Percentiles rank a stretch among this genome's conserved stretches.
These are phyloP conservation scores for Nebria salina DNA, from an alignment of 2,888 invertebrate species.

Conservation along the genomic window DNA sequence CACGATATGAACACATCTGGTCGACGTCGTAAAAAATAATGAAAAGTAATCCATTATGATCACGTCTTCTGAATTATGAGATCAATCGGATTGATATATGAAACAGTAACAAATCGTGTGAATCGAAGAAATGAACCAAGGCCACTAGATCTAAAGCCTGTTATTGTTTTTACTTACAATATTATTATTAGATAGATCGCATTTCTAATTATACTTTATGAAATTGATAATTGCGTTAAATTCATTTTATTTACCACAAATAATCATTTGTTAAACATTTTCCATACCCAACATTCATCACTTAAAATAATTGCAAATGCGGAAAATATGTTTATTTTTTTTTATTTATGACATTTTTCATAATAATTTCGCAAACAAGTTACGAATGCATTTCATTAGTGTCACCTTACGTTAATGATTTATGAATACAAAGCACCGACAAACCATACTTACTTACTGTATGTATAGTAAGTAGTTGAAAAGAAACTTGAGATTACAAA, in stretches of 20 bases:
- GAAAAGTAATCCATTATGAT: constrained; percentile 18
- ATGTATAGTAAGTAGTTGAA: background rate
- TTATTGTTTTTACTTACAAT: background rate
- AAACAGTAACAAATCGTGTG: constrained; percentile 7
- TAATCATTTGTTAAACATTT: too few species aligned
- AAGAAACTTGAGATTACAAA: background rate
- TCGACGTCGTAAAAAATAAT: background rate
- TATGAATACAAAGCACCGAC: background rate
- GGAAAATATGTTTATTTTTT: too few species aligned
- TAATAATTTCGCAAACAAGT: background rate
- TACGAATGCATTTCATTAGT: background rate
- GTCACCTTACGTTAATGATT: constrained; percentile 1
- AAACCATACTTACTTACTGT: background rate
- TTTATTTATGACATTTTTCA: background rate
- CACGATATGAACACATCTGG: background rate
- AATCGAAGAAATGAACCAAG: background rate
- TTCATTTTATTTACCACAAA: background rate
- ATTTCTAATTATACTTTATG: background rate
- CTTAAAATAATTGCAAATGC: background rate
- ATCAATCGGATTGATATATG: constrained; percentile 15
- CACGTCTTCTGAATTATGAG: constrained; percentile 7
- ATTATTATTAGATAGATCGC: background rate
- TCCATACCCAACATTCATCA: too few species aligned
- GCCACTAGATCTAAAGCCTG: background rate
- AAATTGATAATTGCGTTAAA: background rate